Evolutionary conservation across 1,140 invertebrate genomes (phyloP), one percentile per base, ranked within the genome.

Genomic region (Drosophila murphyi): DNA sequence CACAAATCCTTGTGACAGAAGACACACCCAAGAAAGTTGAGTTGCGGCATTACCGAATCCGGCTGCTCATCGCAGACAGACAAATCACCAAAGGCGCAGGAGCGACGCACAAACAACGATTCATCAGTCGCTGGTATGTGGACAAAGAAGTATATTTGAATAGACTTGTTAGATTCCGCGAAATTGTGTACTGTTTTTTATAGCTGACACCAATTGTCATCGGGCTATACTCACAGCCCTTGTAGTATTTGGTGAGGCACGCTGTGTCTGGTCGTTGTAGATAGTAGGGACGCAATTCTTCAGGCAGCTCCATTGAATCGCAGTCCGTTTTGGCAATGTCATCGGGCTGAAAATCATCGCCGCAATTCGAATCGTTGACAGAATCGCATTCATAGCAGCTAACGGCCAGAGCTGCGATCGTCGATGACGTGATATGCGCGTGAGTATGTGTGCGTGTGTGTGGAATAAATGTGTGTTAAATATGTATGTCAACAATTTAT

Each of bases 361-460:
- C 87, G 54, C 90, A 91, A 57, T 77, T 78, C 32, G 59, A 63
- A 57, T 91, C 79, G 68, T 79, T 87, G 37, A 85, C 50, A 41
- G 90, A 90, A 74, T 91, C 90, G 64, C 90, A 91, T 73, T 90
- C 86, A 54, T 82, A 91, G 82, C 90, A 91, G 48, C 57, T 87
- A 73, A 91, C 91, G 57, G 85, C 79, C 52, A 60, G 41, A 54
- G 65, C 80, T 90, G 61, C 7, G 3, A 34, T 29, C 8, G 37
- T 34, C 34, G 81, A 81, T 85, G 78, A 82, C 82, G 70, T 80
- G 72, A 88, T 73, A 39, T 69, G 59, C 54, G 54, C 54, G 54
- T 35, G 39, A 28, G 41, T 47, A 34, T 31, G 8, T 50, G 5
- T 48, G 32, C 37, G 7, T 35, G 20, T 20, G 12, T 37, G 35